Evolutionary conservation across 2,797 vertebrate species (phyloP).

Genomic region (Sebastolobus alascanus): DNA sequence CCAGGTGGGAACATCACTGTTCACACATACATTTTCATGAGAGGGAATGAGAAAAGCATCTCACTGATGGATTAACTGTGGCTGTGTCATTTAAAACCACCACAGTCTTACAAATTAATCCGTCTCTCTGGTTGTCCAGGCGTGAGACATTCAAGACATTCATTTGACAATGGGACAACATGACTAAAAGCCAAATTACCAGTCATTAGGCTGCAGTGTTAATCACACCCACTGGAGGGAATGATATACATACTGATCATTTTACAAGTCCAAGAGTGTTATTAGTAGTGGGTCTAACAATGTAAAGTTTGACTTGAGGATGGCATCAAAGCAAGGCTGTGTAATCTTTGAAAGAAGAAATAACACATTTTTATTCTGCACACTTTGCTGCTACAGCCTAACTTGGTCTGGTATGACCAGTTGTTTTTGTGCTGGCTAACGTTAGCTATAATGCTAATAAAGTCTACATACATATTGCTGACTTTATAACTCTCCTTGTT

Average conservation of each 20-base stretch:
- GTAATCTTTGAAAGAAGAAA: neutral
- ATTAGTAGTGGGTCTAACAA: neutral
- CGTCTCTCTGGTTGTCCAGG: no score
- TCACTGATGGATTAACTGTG: neutral
- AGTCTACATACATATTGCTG: no score
- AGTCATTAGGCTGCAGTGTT: no score
- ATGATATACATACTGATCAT: neutral
- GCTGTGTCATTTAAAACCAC: neutral
- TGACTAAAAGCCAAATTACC: neutral
- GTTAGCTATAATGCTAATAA: no score
- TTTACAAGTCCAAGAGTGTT: neutral
- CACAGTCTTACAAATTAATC: neutral
- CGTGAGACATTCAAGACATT: neutral
- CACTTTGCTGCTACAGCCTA: neutral
- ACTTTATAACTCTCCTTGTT: no score
- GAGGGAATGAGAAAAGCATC: no score
- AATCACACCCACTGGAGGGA: neutral
- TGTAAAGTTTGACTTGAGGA: neutral
- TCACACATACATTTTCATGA: neutral
- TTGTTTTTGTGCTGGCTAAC: no score
- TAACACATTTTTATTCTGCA: neutral
- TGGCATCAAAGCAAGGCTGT: neutral
- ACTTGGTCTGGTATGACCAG: no score
- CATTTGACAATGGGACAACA: neutral
- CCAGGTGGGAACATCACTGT: constrained; percentile 23